phyloP scores from a whole-genome alignment of 1,140 invertebrate species.

The Cyrtorhinus lividipennis region DNA sequence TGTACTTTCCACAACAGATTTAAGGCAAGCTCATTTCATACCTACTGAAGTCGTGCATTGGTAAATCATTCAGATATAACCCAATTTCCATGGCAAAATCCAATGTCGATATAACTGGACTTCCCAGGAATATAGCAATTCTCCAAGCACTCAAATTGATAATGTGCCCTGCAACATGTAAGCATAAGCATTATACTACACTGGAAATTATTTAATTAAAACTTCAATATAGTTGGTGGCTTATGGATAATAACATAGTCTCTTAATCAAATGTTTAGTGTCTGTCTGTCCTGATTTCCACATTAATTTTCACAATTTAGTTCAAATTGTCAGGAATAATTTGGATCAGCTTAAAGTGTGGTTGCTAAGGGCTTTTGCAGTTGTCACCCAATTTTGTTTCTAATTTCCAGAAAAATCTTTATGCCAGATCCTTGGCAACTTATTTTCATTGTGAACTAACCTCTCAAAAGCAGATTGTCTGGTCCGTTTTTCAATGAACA shows the following conservation, averaged over 20 bases:
- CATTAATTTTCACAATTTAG: neutral
- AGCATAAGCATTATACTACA: neutral
- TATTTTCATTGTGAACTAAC: too few species aligned
- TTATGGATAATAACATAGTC: neutral
- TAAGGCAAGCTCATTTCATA: too few species aligned
- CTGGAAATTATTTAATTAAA: neutral
- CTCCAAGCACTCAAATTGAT: conserved; percentile 96
- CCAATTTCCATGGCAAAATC: conserved; percentile 76
- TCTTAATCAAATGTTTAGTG: neutral
- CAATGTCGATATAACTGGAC: conserved; percentile 87
- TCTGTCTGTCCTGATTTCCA: neutral
- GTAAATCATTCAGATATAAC: conserved; percentile 91
- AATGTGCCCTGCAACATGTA: conserved; percentile 70
- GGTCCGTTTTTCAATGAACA: too few species aligned
- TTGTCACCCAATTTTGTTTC: too few species aligned
- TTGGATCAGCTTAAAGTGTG: too few species aligned
- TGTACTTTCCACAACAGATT: too few species aligned
- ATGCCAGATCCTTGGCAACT: too few species aligned
- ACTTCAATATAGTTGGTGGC: neutral
- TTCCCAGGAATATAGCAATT: conserved; percentile 91
- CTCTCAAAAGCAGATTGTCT: too few species aligned
- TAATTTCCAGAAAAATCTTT: too few species aligned
- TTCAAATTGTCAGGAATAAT: neutral
- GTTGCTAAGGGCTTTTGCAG: too few species aligned
- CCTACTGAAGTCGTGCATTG: conserved; percentile 95